Percentiles rank a stretch among this genome's conserved stretches.
These are phyloP conservation scores for Oryctes rhinoceros DNA, from an alignment of 1,140 invertebrate species.

Conservation along the genomic window DNA sequence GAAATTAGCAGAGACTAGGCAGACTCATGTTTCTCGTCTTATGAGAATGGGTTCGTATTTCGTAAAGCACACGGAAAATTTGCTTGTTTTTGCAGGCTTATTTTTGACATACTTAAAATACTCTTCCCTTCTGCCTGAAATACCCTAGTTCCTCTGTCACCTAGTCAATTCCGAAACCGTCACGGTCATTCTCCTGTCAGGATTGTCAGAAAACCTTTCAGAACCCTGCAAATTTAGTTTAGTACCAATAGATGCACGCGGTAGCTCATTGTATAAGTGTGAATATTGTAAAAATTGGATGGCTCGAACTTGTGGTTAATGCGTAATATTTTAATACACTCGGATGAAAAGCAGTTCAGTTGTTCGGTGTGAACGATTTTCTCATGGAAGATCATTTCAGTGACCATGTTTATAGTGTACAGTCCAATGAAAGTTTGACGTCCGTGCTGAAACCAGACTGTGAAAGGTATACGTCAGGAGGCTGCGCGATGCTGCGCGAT, in stretches of 20 bases:
- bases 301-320: constrained; percentile 77
- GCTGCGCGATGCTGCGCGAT: too few relatives aligned
- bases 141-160: too few relatives aligned
- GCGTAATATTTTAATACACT: constrained; percentile 74
- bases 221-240: constrained; percentile 68
- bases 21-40: too few relatives aligned
- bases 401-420: constrained; percentile 74
- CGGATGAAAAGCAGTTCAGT: constrained; percentile 71
- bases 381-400: constrained; percentile 79
- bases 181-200: constrained; percentile 64
- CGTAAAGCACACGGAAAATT: too few relatives aligned
- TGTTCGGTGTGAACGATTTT: constrained; percentile 75
- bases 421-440: constrained; percentile 74
- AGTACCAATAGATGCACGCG: constrained; percentile 73
- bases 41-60: too few relatives aligned
- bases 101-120: too few relatives aligned
- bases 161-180: too few relatives aligned
- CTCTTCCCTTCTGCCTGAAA: too few relatives aligned
- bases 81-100: too few relatives aligned
- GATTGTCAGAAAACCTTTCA: constrained; percentile 69
- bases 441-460: constrained; percentile 72
- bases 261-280: constrained; percentile 73
- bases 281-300: constrained; percentile 72
- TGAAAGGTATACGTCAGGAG: constrained; percentile 78
- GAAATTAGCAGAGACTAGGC: too few relatives aligned